Base-by-base conservation (phyloP, 2,113 vertebrate species). In the Laticauda laticaudata region DNA sequence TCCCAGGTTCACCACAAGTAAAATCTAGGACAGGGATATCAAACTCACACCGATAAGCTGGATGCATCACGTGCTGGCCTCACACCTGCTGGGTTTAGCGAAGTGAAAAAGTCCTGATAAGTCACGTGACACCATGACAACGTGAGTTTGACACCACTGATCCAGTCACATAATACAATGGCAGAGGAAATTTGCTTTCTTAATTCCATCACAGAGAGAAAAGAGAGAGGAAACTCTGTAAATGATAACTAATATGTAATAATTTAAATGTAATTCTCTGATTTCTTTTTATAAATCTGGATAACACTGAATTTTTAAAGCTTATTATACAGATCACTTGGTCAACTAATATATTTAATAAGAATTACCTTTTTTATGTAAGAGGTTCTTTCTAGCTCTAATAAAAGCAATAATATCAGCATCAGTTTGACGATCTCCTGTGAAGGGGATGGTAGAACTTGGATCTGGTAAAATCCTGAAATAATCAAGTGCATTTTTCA, bases 391-490 rank as follows among this genome's bases (percentile, higher is more conserved):
- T 92, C 99, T 98, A 93, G 99, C 99, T 95, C 97, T 98, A 95
- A 99, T 95, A 96, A 99, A 99, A 59, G 98, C 99, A 96, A 98
- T 94, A 94, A 99, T 99, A 96, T 99, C 98, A 4, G 98, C 97
- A 95, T 99, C 99, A 0, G 97, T 97, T 96, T 98, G 97, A 69
- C 96, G 97, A 96, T 99, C 98, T 97, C 99, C 99, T 29, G 99
- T 99, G 95, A 99, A 97, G 2, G 98, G 98, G 93, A 99, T 92
- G 75, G 98, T 97, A 7, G 97, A 95, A 5, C 93, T 93, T 64
- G 96, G 92, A 90, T 88, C 93, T 61, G 94, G 93, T 21, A 97
- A 90, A 48, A 55, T 87, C 90, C 99, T 99, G 97, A 92, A 98
- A 98, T 43, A 96, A 95, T 34, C 93, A 96, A 93, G 51, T 55